Percentiles rank a stretch among this genome's conserved stretches.
phyloP scores from a whole-genome alignment of 2,888 invertebrate genomes.

The Drosophila meridiana region DNA sequence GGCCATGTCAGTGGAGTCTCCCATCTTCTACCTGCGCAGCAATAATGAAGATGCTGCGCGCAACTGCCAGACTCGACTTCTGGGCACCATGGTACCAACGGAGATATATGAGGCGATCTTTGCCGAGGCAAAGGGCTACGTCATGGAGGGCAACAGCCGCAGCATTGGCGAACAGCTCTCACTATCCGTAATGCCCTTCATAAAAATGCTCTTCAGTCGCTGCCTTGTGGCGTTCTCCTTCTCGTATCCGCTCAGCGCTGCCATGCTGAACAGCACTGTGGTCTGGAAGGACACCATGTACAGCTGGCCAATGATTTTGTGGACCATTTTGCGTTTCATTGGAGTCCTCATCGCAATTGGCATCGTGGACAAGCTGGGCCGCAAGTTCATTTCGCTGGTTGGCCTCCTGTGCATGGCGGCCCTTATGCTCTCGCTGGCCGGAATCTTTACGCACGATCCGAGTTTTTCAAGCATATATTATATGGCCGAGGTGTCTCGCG shows the following conservation, averaged over 20 bases:
- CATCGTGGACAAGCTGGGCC: conserved; percentile 66
- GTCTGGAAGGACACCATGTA: conserved; percentile 15
- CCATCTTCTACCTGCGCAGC: conserved; percentile 69
- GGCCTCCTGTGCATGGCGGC: conserved; percentile 66
- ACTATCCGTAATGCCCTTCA: conserved; percentile 61
- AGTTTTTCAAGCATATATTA: conserved; percentile 34
- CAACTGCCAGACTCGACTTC: conserved; percentile 48
- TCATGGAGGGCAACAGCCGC: conserved; percentile 61
- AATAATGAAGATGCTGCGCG: conserved; percentile 70
- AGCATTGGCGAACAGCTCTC: conserved; percentile 37
- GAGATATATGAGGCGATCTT: conserved; percentile 48
- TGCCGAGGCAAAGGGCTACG: conserved; percentile 71
- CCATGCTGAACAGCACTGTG: conserved; percentile 50
- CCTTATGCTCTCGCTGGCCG: conserved; percentile 67
- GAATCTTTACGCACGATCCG: conserved; percentile 45
- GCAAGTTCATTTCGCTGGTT: conserved; percentile 66
- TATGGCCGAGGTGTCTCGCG: conserved; percentile 61
- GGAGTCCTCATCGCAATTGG: conserved; percentile 58
- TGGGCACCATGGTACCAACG: conserved; percentile 38
- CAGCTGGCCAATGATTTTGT: conserved; percentile 64
- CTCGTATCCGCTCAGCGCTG: conserved; percentile 68
- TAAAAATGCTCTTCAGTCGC: conserved; percentile 72
- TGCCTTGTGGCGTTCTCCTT: conserved; percentile 77
- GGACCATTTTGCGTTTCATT: conserved; percentile 67
- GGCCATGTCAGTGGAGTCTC: conserved; percentile 70